A percentile compares a stretch with the other conserved stretches of the same genome.
Evolutionary conservation across 2,888 invertebrate genomes (phyloP).

Genomic region (Epirrita christyi): DNA sequence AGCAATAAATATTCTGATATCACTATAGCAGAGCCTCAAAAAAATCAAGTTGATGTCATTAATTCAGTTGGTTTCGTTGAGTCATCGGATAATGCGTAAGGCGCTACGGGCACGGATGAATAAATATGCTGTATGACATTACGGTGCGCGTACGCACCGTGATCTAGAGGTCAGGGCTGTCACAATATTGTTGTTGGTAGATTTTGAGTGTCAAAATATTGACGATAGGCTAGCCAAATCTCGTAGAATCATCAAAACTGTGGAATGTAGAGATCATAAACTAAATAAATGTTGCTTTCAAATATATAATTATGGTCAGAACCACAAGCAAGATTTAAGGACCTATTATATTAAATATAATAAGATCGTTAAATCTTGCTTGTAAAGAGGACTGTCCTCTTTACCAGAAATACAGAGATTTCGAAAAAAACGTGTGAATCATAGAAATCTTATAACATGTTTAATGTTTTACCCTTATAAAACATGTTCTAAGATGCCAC

Average conservation of each 20-base stretch:
- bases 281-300: neutral
- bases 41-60: constrained; percentile 16
- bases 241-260: neutral
- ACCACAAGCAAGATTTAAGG: too few relatives aligned
- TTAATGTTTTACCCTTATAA: too few relatives aligned
- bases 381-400: too few relatives aligned
- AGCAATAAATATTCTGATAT: too few relatives aligned
- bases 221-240: neutral
- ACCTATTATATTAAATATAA: too few relatives aligned
- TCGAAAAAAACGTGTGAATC: neutral
- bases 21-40: neutral
- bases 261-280: constrained; percentile 6
- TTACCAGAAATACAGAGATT: too few relatives aligned
- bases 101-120: constrained; percentile 38
- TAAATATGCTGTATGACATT: constrained; percentile 46
- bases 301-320: too few relatives aligned
- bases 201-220: constrained; percentile 25
- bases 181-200: constrained; percentile 34
- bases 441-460: neutral
- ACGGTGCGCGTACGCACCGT: constrained; percentile 30
- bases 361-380: too few relatives aligned
- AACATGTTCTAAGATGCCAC: too few relatives aligned
- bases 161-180: constrained; percentile 46
- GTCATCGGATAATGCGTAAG: constrained; percentile 29
- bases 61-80: constrained; percentile 12